A percentile compares a stretch with the other conserved stretches of the same genome.
Evolutionary conservation across 2,888 invertebrate genomes (phyloP).

Genomic region (Scotopteryx bipunctaria): DNA sequence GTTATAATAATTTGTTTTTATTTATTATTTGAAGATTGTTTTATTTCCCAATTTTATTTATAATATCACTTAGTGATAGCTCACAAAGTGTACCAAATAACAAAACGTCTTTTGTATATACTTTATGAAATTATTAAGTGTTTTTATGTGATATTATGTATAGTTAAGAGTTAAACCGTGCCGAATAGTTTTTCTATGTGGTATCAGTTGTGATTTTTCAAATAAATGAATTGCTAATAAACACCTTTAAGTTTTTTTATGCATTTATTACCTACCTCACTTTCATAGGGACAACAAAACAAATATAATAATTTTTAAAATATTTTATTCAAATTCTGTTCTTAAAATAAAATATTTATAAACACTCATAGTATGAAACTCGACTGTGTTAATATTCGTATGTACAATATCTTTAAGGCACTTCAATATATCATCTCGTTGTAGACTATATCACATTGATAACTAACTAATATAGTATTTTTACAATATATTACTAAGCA

Average conservation of each 20-base stretch:
- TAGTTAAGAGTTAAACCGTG: constrained; percentile 83
- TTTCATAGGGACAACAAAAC: too few relatives aligned
- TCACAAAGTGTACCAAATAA: constrained; percentile 70
- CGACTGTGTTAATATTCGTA: constrained; percentile 49
- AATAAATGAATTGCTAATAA: constrained; percentile 76
- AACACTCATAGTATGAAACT: constrained; percentile 48
- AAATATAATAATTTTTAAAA: constrained; percentile 41
- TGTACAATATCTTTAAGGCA: constrained; percentile 65
- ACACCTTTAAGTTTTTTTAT: constrained; percentile 1
- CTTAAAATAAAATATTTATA: constrained; percentile 52
- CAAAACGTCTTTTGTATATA: constrained; percentile 70
- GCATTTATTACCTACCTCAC: too few relatives aligned
- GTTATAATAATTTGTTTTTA: constrained; percentile 28
- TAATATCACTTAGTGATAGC: constrained; percentile 58
- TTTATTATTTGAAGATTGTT: constrained; percentile 30
- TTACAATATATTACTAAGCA: constrained; percentile 41
- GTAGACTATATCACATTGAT: constrained; percentile 79
- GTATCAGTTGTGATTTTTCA: constrained; percentile 83
- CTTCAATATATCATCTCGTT: constrained; percentile 60
- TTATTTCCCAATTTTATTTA: constrained; percentile 44
- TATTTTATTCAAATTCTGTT: constrained; percentile 68
- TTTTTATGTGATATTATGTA: constrained; percentile 82
- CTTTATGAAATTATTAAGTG: constrained; percentile 79
- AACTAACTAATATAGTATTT: constrained; percentile 46
- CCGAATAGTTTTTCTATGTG: constrained; percentile 84